These are phyloP conservation scores for Nycticebus coucang DNA, from an alignment of 2,113 vertebrate genomes.

Conservation along the genomic window DNA sequence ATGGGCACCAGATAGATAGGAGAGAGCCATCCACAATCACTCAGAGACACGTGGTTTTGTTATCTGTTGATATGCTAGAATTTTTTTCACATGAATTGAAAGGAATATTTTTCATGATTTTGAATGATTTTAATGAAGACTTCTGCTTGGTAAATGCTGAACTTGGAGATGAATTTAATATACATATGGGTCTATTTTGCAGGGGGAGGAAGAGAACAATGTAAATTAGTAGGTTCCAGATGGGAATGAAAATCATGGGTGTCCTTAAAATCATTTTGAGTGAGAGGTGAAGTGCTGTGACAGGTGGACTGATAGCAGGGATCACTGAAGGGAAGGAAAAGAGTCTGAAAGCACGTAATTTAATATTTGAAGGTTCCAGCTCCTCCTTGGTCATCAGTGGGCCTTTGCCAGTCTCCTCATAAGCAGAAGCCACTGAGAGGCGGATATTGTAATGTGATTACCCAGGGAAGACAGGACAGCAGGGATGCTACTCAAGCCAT, in stretches of 20 bases:
- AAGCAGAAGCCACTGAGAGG: background rate
- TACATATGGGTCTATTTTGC: background rate
- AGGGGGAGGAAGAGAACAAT: background rate
- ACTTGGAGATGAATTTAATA: background rate
- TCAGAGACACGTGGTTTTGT: background rate
- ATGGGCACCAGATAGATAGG: background rate
- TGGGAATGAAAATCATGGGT: background rate
- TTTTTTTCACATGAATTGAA: background rate
- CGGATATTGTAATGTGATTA: background rate
- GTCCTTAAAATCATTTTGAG: background rate
- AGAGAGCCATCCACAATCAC: background rate
- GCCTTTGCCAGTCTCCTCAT: background rate
- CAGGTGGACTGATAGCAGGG: background rate
- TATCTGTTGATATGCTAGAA: background rate
- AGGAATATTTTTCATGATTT: background rate
- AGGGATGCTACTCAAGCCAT: rapidly evolving
- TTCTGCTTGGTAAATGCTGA: background rate
- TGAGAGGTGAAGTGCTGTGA: background rate
- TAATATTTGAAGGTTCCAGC: background rate
- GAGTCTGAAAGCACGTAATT: background rate
- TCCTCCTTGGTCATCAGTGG: background rate
- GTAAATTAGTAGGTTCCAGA: background rate
- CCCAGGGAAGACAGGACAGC: background rate
- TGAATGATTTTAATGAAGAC: background rate
- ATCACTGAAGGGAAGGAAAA: background rate